Percentiles rank a stretch among this genome's conserved stretches.
Conservation (phyloP, 2,888 invertebrate species). For the Drosophila kanekoi region DNA sequence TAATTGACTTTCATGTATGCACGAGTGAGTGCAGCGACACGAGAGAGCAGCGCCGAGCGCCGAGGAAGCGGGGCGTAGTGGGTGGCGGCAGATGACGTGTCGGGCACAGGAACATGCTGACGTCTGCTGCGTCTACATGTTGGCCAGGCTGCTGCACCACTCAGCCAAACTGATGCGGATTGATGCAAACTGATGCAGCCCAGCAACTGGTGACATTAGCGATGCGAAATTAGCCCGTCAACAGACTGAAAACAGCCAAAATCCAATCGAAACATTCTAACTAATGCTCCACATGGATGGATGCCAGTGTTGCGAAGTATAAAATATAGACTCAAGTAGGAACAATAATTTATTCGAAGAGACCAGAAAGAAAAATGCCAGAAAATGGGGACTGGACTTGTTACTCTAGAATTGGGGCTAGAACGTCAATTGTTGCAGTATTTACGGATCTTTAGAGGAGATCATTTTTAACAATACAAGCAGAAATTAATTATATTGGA, state of each 20-base stretch:
- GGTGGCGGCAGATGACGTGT: constrained; percentile 12
- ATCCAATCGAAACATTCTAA: not conserved
- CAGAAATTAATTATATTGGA: too few relatives aligned
- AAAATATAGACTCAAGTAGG: not conserved
- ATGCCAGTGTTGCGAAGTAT: not conserved
- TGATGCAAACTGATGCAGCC: constrained; percentile 31
- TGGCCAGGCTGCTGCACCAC: constrained; percentile 62
- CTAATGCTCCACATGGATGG: not conserved
- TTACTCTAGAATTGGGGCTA: too few relatives aligned
- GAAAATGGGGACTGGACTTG: too few relatives aligned
- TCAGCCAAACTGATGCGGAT: constrained; percentile 53
- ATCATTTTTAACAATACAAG: too few relatives aligned
- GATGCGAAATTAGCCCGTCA: constrained; percentile 49
- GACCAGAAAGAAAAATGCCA: too few relatives aligned
- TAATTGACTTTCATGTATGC: constrained; percentile 83
- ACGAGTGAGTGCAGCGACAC: constrained; percentile 76
- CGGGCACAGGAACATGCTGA: constrained; percentile 48
- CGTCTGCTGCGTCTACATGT: constrained; percentile 57
- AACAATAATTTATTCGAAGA: not conserved
- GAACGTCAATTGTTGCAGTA: too few relatives aligned
- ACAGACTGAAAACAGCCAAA: constrained; percentile 8
- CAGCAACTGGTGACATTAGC: constrained; percentile 55
- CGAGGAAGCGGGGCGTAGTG: not conserved
- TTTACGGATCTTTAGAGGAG: too few relatives aligned
- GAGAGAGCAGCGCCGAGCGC: constrained; percentile 41